Evolutionary conservation across 2,113 vertebrate genomes (phyloP), one percentile per base, ranked within the genome.

Genomic region (Phalacrocorax aristotelis): DNA sequence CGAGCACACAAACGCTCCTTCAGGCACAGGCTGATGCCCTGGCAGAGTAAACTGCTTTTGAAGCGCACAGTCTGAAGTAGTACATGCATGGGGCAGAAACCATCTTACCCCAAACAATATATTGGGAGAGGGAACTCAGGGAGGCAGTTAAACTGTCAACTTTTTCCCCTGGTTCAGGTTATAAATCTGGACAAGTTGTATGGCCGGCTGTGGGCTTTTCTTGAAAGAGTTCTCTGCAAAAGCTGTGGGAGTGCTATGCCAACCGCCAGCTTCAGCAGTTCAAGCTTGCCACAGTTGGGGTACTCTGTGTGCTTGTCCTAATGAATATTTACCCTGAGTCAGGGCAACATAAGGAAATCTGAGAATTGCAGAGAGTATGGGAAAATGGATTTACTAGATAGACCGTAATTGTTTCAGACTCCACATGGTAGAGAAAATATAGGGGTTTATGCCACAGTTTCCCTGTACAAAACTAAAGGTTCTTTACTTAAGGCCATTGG

Each of bases 381-480:
- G 52, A 83, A 92, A 88, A 76, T 20, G 27, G 68, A 96, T 95
- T 97, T 89, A 71, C 69, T 74, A 79, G 82, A 75, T 80, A 92
- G 93, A 61, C 69, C 96, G 71, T 87, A 96, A 97, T 97, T 97
- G 87, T 92, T 97, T 95, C 97, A 97, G 90, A 77, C 81, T 97
- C 97, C 49, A 71, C 85, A 16, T 8, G 9, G 26, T 68, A 52
- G 20, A 83, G 69, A 68, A 89, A 85, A 78, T 65, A 38, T 40
- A 57, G 25, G 27, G 23, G 15, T 12, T 83, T 91, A 61, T 34
- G 48, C 16, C 49, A 72, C 20, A 5, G 16, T 14, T 87, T 81
- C 38, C 34, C 29, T 66, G 38, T 34, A 19, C 9, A 76, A 83
- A 92, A 70, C 34, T 38, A 44, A 81, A 76, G 42, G 61, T 42